Evolutionary conservation across 2,797 vertebrate species (phyloP).

Genomic region (Paguma larvata): DNA sequence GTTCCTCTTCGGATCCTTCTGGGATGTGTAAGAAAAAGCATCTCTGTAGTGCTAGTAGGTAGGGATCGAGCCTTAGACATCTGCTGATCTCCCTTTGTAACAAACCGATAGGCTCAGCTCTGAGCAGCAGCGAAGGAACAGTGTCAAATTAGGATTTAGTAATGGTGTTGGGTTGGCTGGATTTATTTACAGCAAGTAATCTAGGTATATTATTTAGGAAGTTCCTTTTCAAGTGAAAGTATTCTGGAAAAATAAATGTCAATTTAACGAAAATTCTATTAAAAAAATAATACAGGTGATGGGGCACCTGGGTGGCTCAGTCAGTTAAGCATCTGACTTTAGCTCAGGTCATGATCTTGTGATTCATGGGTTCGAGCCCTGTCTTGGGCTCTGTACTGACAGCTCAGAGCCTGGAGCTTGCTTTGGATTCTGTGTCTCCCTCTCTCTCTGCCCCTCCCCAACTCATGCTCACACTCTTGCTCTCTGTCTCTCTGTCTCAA

Average conservation of each 20-base stretch:
- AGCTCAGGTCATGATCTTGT: too few species aligned
- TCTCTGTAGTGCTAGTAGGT: neutral
- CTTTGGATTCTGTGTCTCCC: too few species aligned
- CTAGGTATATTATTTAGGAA: neutral
- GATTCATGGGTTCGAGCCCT: too few species aligned
- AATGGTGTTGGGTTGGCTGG: neutral
- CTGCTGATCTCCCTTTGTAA: neutral
- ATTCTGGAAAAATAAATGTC: conserved; percentile 42
- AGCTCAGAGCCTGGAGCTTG: too few species aligned
- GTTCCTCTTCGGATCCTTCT: neutral
- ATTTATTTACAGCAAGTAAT: conserved; percentile 16
- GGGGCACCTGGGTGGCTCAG: too few species aligned
- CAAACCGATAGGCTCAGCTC: neutral
- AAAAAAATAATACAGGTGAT: neutral
- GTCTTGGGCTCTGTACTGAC: too few species aligned
- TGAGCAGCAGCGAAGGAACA: neutral
- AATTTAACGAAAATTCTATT: neutral
- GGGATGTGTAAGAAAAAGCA: neutral
- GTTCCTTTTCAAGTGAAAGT: neutral
- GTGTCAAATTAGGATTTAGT: neutral
- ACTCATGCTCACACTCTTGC: too few species aligned
- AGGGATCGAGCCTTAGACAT: neutral
- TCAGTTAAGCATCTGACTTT: too few species aligned
- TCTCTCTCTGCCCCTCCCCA: too few species aligned
- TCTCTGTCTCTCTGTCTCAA: too few species aligned